phyloP scores from a whole-genome alignment of 2,888 invertebrate genomes.

The Itoplectis maculator region DNA sequence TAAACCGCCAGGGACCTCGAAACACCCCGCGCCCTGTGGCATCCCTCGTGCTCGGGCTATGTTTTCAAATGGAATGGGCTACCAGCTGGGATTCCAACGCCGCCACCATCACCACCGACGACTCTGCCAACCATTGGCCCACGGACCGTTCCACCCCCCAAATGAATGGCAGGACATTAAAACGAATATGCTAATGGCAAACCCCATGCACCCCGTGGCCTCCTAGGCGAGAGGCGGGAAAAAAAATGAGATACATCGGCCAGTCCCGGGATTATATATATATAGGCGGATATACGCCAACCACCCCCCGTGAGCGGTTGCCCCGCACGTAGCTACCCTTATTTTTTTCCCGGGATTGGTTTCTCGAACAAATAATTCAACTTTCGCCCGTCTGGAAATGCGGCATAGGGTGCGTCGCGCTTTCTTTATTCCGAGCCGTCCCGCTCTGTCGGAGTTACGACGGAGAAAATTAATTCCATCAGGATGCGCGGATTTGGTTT shows the following conservation, averaged over 20 bases:
- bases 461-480: constrained; percentile 60
- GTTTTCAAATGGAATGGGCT: constrained; percentile 72
- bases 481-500: constrained; percentile 45
- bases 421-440: constrained; percentile 42
- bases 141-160: constrained; percentile 23
- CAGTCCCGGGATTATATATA: constrained; percentile 26
- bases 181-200: constrained; percentile 70
- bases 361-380: constrained; percentile 64
- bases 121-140: not conserved
- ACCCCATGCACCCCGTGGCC: constrained; percentile 23
- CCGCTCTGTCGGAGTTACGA: constrained; percentile 38
- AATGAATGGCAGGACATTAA: constrained; percentile 68
- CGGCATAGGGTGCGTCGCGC: constrained; percentile 1
- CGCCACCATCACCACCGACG: constrained; percentile 20
- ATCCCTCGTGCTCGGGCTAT: constrained; percentile 62
- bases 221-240: constrained; percentile 35
- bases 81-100: constrained; percentile 65
- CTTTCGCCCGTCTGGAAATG: constrained; percentile 54
- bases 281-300: too few species aligned
- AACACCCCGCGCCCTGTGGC: constrained; percentile 59
- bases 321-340: constrained; percentile 4
- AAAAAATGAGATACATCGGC: constrained; percentile 57
- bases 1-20: constrained; percentile 74
- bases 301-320: not conserved
- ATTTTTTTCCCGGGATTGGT: constrained; percentile 59